Base-by-base conservation (phyloP, 2,888 invertebrate species). In the Colostygia pectinataria region DNA sequence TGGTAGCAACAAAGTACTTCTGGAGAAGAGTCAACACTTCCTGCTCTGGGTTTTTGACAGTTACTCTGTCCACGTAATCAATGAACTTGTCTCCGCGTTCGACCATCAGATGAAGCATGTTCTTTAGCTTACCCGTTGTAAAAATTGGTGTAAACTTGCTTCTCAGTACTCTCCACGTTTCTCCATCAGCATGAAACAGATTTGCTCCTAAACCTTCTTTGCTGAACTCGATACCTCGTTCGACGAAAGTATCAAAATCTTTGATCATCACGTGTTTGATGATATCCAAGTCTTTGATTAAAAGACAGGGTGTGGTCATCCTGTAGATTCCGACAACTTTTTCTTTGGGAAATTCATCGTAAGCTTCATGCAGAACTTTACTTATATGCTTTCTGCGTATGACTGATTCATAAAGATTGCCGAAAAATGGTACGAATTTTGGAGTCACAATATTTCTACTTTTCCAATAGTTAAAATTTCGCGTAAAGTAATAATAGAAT, bases 41-140 rank as follows among this genome's bases (percentile, higher is more conserved):
- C 1, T 68, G 66, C 39, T 76, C 74, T 0, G 65, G 24, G 0
- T 63, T 29, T 20, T 2, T 5, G 6, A 1, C 5, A 4, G 20
- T 20, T 5, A 6, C 20, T 20, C 20, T 20, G 0, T 55, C 52
- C 0, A 80, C 8, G 28, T 73, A 60, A 2, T 48, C 31, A 14
- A 0, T 71, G 45, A 39, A 46, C 1, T 14, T 33, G 1, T 55
- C 29, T 0, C 52, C 71, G 2, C 68, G 65, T 10, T 77, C 74
- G 9, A 56, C 57, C 18, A 84, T 55, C 6, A 83, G 49, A 49
- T 74, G 57, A 14, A 77, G 64, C 82, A 83, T 49, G 18, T 74
- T 77, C 51, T 74, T 82, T 9, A 82, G 51, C 59, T 84, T 83
- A 1, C 77, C 74, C 0, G 82, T 66, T 1, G 80, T 79, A 38